Evolutionary conservation across 2,888 invertebrate genomes (phyloP), one percentile per base, ranked within the genome.

Genomic region (Fragum fragum): DNA sequence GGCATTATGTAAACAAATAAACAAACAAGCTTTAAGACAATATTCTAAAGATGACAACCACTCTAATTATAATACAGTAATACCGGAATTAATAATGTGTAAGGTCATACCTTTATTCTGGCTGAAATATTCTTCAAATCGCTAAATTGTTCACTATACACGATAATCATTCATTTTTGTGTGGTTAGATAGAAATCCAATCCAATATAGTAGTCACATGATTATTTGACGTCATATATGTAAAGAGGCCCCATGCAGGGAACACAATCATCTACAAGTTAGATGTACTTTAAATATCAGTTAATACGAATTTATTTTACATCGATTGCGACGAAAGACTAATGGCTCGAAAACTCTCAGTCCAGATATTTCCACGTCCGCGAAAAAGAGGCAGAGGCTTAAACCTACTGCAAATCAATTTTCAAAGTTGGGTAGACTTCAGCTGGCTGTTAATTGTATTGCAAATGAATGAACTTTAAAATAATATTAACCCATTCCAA

Each of bases 1-100:
- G 57, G 26, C 57, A 57, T 61, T 61, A 61, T 32, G 66, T 66
- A 66, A 66, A 66, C 66, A 66, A 66, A 66, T 42, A 39, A 66
- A 42, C 3, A 23, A 23, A 39, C 7, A 39, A 66, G n/a, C 23
- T 1, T 6, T 66, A 42, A 5, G 14, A 5, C 9, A 7, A 21
- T 16, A 21, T 1, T 21, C 11, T 1, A 5, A 66, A 66, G 23
- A 42, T 66, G 66, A 42, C 66, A 66, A 9, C 66, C 1, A 1
- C 18, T 21, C 1, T 16, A 66, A 42, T 26, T 23, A 9, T n/a
- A n/a, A 28, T 14, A 6, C 7, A 66, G 7, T 21, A 42, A 42
- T 23, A 7, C 14, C 9, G n/a, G 11, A 42, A 66, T 42, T 16
- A 2, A 39, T 23, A 66, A 32, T 18, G 21, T 36, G 21, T n/a